Base-by-base conservation (phyloP, 1,140 invertebrate genomes). In the Triops longicaudatus region DNA sequence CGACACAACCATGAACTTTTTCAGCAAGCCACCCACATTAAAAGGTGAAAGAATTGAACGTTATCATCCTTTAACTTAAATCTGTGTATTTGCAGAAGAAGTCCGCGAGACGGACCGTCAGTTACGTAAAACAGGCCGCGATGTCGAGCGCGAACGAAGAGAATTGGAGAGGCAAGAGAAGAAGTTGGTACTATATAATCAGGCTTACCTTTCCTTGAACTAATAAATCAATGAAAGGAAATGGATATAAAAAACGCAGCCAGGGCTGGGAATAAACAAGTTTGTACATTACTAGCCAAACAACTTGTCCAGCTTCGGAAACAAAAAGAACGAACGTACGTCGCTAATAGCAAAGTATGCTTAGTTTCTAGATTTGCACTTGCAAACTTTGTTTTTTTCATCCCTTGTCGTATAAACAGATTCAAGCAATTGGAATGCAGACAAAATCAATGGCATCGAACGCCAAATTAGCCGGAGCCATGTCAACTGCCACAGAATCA, bases 361-460 rank as follows among this genome's bases (percentile, higher is more conserved):
- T 26, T 28, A 7, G 2, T 37, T 37, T 37, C 31, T 37, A 37
- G 31, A 37, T 37, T 37, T 37, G 22, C 5, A 6, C 73, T 31
- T 17, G 5, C 3, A 74, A 26, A 74, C 1, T 26, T 26, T 26
- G 7, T 31, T 26, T 26, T 73, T 42, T 28, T 0, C 42, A 5
- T 78, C 73, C 73, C 81, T 43, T 78, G 75, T 77, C 77, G 88
- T 87, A 17, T 37, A 37, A 37, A 37, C 86, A 91, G 88, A 90
- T 95, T 79, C 86, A 87, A 79, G 89, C 91, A 80, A 89, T 96
- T 27, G 90, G 92, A 78, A 88, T 90, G 72, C 93, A 95, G 81
- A 92, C 93, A 81, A 95, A 95, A 86, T 86, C 91, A 31, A 96
- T 97, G 92, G 89, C 91, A 27, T 93, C 94, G 0, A 96, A 95